Evolutionary conservation across 2,797 vertebrate genomes (phyloP).

Genomic region (Amblyopsis hoosieri): DNA sequence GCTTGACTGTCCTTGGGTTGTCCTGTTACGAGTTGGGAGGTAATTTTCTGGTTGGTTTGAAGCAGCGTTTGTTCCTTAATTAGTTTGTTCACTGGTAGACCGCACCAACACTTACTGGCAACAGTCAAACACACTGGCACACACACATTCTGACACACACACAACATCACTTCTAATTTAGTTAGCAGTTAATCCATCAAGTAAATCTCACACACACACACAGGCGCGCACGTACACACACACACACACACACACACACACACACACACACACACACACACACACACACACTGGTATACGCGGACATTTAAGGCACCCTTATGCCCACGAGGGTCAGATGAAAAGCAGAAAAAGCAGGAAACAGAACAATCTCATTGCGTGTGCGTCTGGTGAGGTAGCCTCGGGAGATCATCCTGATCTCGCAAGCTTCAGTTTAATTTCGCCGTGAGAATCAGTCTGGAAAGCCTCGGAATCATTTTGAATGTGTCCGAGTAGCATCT

Average conservation of each 20-base stretch:
- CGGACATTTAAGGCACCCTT: constrained; percentile 2
- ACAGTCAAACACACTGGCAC: constrained; percentile 28
- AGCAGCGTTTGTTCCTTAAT: constrained; percentile 81
- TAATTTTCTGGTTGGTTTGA: constrained; percentile 88
- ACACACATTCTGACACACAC: constrained; percentile 11
- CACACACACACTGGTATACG: neutral
- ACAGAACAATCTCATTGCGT: neutral
- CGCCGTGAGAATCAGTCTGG: too few species aligned
- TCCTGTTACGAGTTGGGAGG: constrained; percentile 76
- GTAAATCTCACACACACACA: neutral
- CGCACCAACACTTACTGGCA: constrained; percentile 59
- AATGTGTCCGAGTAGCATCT: too few species aligned
- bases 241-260: neutral
- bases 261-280: constrained; percentile 6
- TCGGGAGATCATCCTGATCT: too few species aligned
- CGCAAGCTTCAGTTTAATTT: too few species aligned
- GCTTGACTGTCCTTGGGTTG: constrained; percentile 74
- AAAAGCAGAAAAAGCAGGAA: neutral
- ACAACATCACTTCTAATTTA: neutral
- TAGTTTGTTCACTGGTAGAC: constrained; percentile 80
- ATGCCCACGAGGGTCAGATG: constrained; percentile 17
- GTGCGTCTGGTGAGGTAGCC: neutral
- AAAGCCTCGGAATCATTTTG: too few species aligned
- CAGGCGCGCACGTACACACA: constrained; percentile 11
- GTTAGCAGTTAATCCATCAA: too few species aligned